These are phyloP conservation scores for Pandemis corylana DNA, from an alignment of 2,888 invertebrate genomes.

Conservation along the genomic window DNA sequence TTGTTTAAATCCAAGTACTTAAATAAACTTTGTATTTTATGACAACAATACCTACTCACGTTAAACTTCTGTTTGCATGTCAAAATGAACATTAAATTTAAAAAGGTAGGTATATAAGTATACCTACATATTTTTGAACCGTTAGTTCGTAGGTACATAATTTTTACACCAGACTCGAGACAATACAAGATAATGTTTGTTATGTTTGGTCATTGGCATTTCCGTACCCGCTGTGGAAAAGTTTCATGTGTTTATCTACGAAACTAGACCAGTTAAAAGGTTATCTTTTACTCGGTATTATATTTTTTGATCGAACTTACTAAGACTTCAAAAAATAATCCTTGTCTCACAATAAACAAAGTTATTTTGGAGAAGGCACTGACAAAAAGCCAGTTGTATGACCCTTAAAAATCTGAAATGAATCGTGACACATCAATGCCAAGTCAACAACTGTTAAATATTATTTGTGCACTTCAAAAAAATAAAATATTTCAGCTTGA, in stretches of 20 bases:
- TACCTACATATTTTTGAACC: too few species aligned
- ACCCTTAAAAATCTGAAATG: neutral
- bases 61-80: too few species aligned
- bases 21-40: too few species aligned
- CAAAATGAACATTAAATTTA: too few species aligned
- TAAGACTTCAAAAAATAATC: neutral
- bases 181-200: neutral
- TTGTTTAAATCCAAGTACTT: too few species aligned
- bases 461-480: neutral
- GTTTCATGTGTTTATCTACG: neutral
- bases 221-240: neutral
- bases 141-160: too few species aligned
- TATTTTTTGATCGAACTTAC: neutral
- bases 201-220: neutral
- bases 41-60: too few species aligned
- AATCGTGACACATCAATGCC: neutral
- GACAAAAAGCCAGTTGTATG: neutral
- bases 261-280: neutral
- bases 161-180: neutral
- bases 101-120: too few species aligned
- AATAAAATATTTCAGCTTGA: neutral
- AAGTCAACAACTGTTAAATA: constrained; percentile 1
- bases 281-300: neutral
- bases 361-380: neutral
- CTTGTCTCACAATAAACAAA: neutral